These are phyloP conservation scores for Pocillopora grandis DNA, from an alignment of 92 coral and sea anemone species.

Conservation along the genomic window DNA sequence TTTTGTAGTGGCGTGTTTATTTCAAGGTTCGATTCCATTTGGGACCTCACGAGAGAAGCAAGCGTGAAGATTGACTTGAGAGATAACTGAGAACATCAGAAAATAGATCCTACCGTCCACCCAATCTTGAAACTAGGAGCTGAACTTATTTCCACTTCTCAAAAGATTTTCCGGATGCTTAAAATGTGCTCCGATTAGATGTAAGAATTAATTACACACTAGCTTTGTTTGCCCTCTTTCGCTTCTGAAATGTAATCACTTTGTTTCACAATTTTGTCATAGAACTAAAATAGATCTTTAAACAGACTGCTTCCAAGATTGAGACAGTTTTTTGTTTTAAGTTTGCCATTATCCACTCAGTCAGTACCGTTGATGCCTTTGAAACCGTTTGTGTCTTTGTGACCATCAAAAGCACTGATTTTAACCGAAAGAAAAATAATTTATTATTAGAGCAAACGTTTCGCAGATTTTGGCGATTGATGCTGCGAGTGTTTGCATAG, in stretches of 20 bases:
- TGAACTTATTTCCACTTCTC: background rate
- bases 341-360: background rate
- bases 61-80: background rate
- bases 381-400: background rate
- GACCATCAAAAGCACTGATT: background rate
- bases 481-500: conserved; percentile 22
- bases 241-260: conserved; percentile 8
- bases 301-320: background rate
- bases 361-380: background rate
- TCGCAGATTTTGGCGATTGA: conserved; percentile 28
- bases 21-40: conserved; percentile 2
- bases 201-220: background rate
- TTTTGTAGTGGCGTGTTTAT: conserved; percentile 16
- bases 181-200: background rate
- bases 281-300: background rate
- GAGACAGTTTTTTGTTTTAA: background rate
- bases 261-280: background rate
- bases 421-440: conserved; percentile 5
- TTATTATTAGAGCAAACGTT: background rate
- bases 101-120: background rate
- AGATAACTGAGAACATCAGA: background rate
- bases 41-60: background rate
- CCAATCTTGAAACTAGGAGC: background rate
- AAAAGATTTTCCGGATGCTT: background rate
- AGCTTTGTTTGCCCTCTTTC: background rate